phyloP scores from a whole-genome alignment of 1,140 invertebrate species.

The Drosophila elegans region DNA sequence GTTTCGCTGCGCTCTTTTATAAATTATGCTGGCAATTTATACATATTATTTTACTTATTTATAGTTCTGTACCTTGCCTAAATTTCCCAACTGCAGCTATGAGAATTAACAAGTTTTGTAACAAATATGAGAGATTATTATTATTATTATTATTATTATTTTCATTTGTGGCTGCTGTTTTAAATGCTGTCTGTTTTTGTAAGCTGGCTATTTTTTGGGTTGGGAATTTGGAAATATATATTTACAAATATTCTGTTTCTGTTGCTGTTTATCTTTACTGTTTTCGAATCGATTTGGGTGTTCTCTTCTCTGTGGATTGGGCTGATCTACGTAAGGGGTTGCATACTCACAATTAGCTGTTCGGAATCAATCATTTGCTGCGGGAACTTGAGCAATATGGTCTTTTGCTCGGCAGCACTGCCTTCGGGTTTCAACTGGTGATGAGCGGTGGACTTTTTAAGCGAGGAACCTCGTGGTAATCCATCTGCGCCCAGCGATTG shows the following conservation, averaged over 20 bases:
- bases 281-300: constrained; percentile 39
- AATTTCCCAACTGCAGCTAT: constrained; percentile 84
- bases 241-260: constrained; percentile 6
- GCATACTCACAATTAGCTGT: constrained; percentile 79
- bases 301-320: constrained; percentile 2
- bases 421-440: constrained; percentile 60
- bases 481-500: constrained; percentile 50
- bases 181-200: constrained; percentile 31
- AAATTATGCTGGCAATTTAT: constrained; percentile 16
- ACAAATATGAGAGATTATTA: constrained; percentile 66
- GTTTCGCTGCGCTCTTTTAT: not conserved
- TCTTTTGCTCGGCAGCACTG: constrained; percentile 78
- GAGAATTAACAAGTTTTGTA: constrained; percentile 44
- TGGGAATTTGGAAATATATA: constrained; percentile 26
- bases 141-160: constrained; percentile 33
- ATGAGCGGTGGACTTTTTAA: constrained; percentile 63
- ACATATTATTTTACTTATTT: constrained; percentile 25
- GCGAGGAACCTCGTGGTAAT: constrained; percentile 57
- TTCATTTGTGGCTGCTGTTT: constrained; percentile 18
- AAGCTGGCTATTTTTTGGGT: constrained; percentile 7
- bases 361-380: constrained; percentile 78
- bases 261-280: constrained; percentile 27
- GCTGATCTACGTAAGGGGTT: not conserved
- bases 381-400: constrained; percentile 80
- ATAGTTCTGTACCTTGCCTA: constrained; percentile 79